Evolutionary conservation across 2,888 invertebrate genomes (phyloP), one percentile per base, ranked within the genome.

Genomic region (Ypsolopha scabrella): DNA sequence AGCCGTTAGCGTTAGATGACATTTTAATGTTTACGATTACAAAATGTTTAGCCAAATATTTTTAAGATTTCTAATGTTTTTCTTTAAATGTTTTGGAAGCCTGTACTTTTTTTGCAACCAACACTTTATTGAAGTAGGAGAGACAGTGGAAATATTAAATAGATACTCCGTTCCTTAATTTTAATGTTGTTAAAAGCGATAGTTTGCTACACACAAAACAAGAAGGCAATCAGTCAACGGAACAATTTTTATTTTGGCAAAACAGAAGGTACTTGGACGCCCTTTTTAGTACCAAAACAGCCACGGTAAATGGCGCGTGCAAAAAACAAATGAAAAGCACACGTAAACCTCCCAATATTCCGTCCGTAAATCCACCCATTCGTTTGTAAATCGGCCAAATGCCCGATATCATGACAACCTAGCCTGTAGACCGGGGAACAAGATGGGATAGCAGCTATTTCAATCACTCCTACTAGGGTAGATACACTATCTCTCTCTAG

Each of bases 371-470:
- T 35, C 48, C 35, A 13, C 38, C 48, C 46, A 45, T 39, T 50
- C 43, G 13, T n/a, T 41, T 11, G 51, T 46, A 45, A 41, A 36
- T 54, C 59, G 72, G 79, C 71, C 73, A 74, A 74, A 74, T 70
- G 74, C 74, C 66, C 68, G 72, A 72, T 75, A 71, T 73, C 72
- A 73, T 86, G 86, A 86, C 86, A 83, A 86, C 75, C 77, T 86
- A 85, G 83, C 86, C 86, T 86, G 81, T 83, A 75, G 85, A 86
- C 85, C 65, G 80, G 76, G 76, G 75, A 73, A 90, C 90, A 90
- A 90, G 90, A 90, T 90, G 90, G 89, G 89, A 82, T 83, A 80
- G 71, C 83, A 67, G 61, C 81, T 62, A 64, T 76, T 79, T 68
- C 78, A 14, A 65, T 86, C 68, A 36, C 67, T 52, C 76, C 7